Percentiles rank a stretch among this genome's conserved stretches.
phyloP scores from a whole-genome alignment of 2,113 vertebrate species.

The Ancistrus triradiatus region DNA sequence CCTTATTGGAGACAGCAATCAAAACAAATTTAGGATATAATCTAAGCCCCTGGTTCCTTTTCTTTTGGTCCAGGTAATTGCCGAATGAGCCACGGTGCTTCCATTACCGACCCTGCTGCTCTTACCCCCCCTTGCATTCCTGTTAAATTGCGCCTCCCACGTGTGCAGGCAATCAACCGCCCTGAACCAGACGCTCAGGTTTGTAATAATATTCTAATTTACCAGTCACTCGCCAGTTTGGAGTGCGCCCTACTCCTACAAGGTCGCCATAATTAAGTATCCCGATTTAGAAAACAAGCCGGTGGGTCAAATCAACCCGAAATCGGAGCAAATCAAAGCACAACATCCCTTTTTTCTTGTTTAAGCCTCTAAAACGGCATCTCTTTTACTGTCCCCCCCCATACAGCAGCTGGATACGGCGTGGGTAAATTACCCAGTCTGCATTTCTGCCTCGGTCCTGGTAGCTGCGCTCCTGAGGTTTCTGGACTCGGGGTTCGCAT shows the following conservation, averaged over 20 bases:
- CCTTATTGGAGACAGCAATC: conserved; percentile 56
- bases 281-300: conserved; percentile 57
- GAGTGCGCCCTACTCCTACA: conserved; percentile 67
- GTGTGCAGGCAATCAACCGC: conserved; percentile 67
- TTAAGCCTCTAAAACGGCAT: too few species aligned
- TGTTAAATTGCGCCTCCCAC: conserved; percentile 72
- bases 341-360: conserved; percentile 18
- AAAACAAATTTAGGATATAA: conserved; percentile 47
- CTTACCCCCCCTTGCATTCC: conserved; percentile 58
- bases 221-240: conserved; percentile 65
- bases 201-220: conserved; percentile 77
- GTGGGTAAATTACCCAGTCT: conserved; percentile 40
- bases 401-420: conserved; percentile 4
- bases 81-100: conserved; percentile 47
- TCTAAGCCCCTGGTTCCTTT: conserved; percentile 48
- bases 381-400: conserved; percentile 38
- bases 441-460: conserved; percentile 30
- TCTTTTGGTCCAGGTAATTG: conserved; percentile 58
- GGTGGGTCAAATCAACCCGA: conserved; percentile 43
- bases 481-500: conserved; percentile 58
- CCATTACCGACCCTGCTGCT: conserved; percentile 39
- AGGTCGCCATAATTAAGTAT: conserved; percentile 64
- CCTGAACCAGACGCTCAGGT: conserved; percentile 61
- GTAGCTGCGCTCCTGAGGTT: conserved; percentile 50
- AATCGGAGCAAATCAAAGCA: conserved; percentile 23